Conservation (phyloP, 2,888 invertebrate species). For the Sisyra terminalis region DNA sequence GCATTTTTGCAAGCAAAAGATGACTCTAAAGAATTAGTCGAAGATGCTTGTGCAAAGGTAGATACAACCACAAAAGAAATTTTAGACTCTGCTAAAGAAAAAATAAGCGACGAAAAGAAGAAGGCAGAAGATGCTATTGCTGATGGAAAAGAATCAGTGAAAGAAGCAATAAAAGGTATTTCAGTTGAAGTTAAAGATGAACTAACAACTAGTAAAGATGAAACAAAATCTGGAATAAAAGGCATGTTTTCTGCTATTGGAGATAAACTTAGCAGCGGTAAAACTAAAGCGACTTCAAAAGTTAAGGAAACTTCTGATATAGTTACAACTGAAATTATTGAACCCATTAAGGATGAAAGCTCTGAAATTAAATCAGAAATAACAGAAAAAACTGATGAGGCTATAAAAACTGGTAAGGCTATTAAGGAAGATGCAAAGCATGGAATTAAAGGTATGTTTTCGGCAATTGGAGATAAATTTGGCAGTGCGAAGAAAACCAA, state of each 20-base stretch:
- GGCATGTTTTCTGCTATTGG: conserved; percentile 9
- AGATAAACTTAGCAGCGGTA: conserved; percentile 23
- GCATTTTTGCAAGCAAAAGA: no score
- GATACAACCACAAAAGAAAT: conserved; percentile 4
- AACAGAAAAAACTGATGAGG: background rate
- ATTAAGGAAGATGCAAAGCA: background rate
- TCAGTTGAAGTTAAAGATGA: conserved; percentile 15
- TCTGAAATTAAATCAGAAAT: background rate
- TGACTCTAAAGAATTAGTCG: conserved; percentile 7
- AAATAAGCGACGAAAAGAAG: conserved; percentile 5
- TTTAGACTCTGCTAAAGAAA: background rate
- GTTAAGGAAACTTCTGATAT: conserved; percentile 12
- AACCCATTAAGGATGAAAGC: conserved; percentile 11
- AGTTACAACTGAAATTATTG: conserved; percentile 13
- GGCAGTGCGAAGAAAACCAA: conserved; percentile 2
- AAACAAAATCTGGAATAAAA: conserved; percentile 10
- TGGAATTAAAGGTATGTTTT: conserved; percentile 22
- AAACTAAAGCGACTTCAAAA: conserved; percentile 21
- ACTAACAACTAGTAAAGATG: conserved; percentile 12
- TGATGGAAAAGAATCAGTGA: conserved; percentile 28
- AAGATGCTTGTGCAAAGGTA: conserved; percentile 6
- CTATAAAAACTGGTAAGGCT: conserved; percentile 4
- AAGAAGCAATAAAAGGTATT: conserved; percentile 16
- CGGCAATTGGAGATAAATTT: conserved; percentile 2
- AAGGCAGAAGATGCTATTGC: conserved; percentile 13